Base-by-base conservation (phyloP, 2,888 invertebrate species). In the Pseudococcus viburni region DNA sequence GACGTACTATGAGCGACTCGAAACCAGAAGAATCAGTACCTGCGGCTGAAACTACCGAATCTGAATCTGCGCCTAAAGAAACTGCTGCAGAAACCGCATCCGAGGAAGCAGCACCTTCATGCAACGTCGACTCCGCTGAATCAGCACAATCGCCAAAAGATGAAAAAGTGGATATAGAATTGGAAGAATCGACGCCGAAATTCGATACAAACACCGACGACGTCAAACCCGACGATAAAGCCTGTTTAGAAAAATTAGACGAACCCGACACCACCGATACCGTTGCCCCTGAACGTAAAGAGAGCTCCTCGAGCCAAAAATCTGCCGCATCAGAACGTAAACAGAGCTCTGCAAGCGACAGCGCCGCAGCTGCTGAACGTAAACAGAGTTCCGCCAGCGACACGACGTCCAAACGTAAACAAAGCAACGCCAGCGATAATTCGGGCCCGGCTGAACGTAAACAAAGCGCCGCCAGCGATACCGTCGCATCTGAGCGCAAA, bases 31-130 rank as follows among this genome's bases (percentile, higher is more conserved):
- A 46, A 51, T 19, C 84, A 26, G 26, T 15, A 84, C n/a, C 51
- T 7, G 22, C 1, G 19, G 42, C 84, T 46, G 84, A 84, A n/a
- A 84, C 17, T 80, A 80, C 42, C 39, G 39, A 80, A 80, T 19
- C 80, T n/a, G 46, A 80, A 80, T 42, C 80, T 8, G 46, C 17
- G 80, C 42, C 17, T 3, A 33, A 42, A 39, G 80, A 42, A 80
- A 19, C n/a, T 2, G 11, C 2, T 4, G 11, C 0, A 1, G 46
- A 19, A 80, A 19, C n/a, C 33, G 33, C 8, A 80, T 26, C 42
- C 19, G 39, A 4, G 77, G 59, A 59, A 6, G 7, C 59, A n/a
- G 17, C n/a, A 59, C 15, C 59, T 59, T n/a, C n/a, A 5, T 1
- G 42, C 17, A 83, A 83, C 5, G 48, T 17, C 39, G 83, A 83